These are phyloP conservation scores for Hydrolagus colliei DNA, from an alignment of 2,797 vertebrate species.

Conservation along the genomic window DNA sequence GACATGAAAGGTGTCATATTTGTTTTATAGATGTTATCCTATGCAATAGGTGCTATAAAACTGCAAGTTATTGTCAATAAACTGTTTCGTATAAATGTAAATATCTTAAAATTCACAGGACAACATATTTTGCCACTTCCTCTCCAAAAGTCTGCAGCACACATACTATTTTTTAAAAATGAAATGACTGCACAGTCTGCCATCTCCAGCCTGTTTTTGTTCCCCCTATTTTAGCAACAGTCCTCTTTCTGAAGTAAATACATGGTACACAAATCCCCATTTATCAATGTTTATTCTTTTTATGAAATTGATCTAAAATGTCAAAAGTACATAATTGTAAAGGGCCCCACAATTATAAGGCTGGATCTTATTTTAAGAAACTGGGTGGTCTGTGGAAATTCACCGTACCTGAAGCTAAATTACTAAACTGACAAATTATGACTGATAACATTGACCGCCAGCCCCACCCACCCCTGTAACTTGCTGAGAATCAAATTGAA, in stretches of 20 bases:
- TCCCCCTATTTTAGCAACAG: background rate
- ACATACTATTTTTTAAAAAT: background rate
- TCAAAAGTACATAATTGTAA: background rate
- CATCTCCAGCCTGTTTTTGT: background rate
- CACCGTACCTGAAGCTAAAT: background rate
- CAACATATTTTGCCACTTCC: background rate
- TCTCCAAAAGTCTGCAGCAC: background rate
- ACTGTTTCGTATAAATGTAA: too few relatives aligned
- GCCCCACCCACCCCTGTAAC: background rate
- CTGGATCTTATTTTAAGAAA: background rate
- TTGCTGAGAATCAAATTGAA: background rate
- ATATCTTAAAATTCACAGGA: background rate
- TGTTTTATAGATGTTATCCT: too few relatives aligned
- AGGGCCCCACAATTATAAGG: background rate
- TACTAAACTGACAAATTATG: slow-evolving; percentile 1
- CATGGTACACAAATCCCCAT: background rate
- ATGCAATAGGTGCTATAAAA: too few relatives aligned
- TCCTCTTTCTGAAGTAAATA: background rate
- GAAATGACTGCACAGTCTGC: background rate
- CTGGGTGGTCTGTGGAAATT: background rate
- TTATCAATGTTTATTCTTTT: background rate
- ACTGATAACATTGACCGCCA: background rate
- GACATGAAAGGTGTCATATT: too few relatives aligned
- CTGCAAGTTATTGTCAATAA: too few relatives aligned
- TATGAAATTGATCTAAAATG: background rate